A percentile compares a stretch with the other conserved stretches of the same genome.
Evolutionary conservation across 2,797 vertebrate species (phyloP).

Genomic region (Saxicola maurus): DNA sequence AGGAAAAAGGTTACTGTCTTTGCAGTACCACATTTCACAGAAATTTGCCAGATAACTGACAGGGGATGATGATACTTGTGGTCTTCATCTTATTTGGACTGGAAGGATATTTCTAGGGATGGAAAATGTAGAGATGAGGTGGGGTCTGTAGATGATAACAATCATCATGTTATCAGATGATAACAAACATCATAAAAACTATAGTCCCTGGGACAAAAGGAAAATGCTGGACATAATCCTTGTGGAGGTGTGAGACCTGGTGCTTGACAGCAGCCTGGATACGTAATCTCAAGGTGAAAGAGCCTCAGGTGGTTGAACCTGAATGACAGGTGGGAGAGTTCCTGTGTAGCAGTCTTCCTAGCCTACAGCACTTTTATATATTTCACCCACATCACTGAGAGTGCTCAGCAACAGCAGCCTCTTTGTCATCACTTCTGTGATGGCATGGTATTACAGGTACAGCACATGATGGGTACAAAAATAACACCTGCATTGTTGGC

Average conservation of each 20-base stretch:
- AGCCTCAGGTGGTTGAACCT: background rate
- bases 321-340: background rate
- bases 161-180: too few species aligned
- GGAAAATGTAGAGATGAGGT: background rate
- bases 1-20: background rate
- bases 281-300: background rate
- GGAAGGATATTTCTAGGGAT: background rate
- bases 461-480: background rate
- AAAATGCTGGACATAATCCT: background rate
- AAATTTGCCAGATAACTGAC: background rate
- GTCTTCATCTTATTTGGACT: background rate
- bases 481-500: background rate
- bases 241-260: background rate
- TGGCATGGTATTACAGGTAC: background rate
- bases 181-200: background rate
- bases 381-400: background rate
- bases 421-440: background rate
- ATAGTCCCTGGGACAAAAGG: background rate
- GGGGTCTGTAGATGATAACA: background rate
- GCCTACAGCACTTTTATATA: background rate
- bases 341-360: background rate
- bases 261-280: background rate
- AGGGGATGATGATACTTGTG: background rate
- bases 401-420: background rate
- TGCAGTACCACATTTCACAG: background rate